Evolutionary conservation across 2,888 invertebrate genomes (phyloP), one percentile per base, ranked within the genome.

Genomic region (Parthenolecanium corni): DNA sequence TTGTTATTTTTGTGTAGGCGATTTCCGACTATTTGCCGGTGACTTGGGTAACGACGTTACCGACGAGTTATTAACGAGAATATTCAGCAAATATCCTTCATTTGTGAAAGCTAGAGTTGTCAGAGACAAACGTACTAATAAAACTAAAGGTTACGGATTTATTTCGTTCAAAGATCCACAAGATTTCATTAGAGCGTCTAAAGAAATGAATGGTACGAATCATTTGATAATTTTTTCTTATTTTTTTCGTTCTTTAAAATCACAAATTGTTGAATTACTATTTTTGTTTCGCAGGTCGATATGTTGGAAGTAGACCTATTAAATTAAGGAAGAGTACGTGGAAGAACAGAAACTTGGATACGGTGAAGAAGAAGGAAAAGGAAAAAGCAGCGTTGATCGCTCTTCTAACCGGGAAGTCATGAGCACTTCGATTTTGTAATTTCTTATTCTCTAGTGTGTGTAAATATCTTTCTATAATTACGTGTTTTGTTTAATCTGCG

Each of bases 1-100:
- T 31, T 9, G 31, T 31, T 4, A 9, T 31, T 6, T 31, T 52
- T 58, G 3, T 44, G 12, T 36, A 82, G 95, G 94, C 77, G 98
- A 98, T 77, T 98, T 95, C 76, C 79, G 98, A 67, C 86, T 98
- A 76, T 98, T 99, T 75, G 96, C 96, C 73, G 98, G 98, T n/a
- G 98, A 98, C 77, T 79, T 98, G 51, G 98, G 98, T 16, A 98
- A 98, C 74, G 97, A 98, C 74, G 97, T 98, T 23, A 97, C 95
- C 0, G 98, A 98, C 72, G 98, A 98, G 73, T 82, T 95, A 65
- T 77, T 98, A n/a, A 89, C 89, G 0, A 80, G 97, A 68, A 95
- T 96, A 0, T 98, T 98, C 73, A 88, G 89, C 71, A 91, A 92
- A 72, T 94, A 85, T 76, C 84, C 86, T 0, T 93, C 95, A 20